phyloP scores from a whole-genome alignment of 1,140 invertebrate genomes.

The Achatina immaculata region DNA sequence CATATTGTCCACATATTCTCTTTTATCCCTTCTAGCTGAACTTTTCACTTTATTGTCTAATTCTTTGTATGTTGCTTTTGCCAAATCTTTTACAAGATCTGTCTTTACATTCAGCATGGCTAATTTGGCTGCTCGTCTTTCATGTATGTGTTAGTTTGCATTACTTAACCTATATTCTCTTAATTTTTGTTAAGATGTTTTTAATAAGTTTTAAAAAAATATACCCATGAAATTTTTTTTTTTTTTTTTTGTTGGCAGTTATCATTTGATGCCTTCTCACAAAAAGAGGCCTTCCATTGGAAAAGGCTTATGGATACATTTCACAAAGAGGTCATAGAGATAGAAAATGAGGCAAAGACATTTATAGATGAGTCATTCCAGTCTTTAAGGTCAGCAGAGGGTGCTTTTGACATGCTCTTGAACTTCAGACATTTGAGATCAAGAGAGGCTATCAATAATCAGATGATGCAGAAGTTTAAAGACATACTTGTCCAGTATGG shows the following conservation, averaged over 20 bases:
- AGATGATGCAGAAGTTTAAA: slow-evolving; percentile 85
- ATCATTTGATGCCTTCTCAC: slow-evolving; percentile 85
- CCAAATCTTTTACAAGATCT: too few species aligned
- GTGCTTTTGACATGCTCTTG: slow-evolving; percentile 82
- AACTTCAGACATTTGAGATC: slow-evolving; percentile 86
- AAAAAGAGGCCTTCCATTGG: slow-evolving; percentile 85
- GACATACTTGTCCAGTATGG: slow-evolving; percentile 87
- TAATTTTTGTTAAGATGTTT: too few species aligned
- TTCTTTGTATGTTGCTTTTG: too few species aligned
- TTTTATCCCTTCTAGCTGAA: too few species aligned
- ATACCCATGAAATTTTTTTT: slow-evolving; percentile 4
- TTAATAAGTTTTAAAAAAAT: background rate
- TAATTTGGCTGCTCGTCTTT: too few species aligned
- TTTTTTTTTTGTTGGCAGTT: slow-evolving; percentile 68
- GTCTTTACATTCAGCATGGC: too few species aligned
- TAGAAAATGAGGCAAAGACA: slow-evolving; percentile 85
- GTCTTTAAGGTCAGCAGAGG: slow-evolving; percentile 82
- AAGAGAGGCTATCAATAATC: slow-evolving; percentile 78
- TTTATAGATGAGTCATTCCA: slow-evolving; percentile 90
- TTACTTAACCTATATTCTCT: too few species aligned
- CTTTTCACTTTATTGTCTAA: too few species aligned
- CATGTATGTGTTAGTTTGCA: too few species aligned
- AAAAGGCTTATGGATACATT: slow-evolving; percentile 83
- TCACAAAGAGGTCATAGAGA: slow-evolving; percentile 78
- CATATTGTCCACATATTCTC: too few species aligned